These are phyloP conservation scores for Epistrophe eligans DNA, from an alignment of 2,888 invertebrate genomes.

Conservation along the genomic window DNA sequence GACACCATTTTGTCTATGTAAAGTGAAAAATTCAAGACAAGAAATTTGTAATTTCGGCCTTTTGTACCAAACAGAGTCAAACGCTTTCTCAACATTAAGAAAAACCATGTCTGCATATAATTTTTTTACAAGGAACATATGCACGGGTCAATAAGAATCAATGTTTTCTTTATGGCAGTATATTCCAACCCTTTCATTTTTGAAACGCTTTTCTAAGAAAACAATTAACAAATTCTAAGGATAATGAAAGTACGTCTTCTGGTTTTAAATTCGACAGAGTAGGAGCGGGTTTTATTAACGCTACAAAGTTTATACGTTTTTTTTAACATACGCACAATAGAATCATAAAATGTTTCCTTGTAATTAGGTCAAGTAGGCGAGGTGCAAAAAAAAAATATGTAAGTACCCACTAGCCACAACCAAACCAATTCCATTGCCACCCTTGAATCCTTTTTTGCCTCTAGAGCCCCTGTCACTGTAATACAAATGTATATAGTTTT, in stretches of 20 bases:
- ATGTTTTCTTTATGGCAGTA: no score
- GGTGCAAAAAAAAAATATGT: conserved; percentile 42
- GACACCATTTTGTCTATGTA: no score
- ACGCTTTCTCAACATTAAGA: no score
- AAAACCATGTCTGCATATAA: no score
- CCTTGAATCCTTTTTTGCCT: conserved; percentile 59
- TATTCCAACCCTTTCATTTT: neutral
- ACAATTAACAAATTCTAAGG: neutral
- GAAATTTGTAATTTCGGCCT: no score
- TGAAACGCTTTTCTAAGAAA: neutral
- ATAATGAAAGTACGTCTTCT: neutral
- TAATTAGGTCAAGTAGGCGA: conserved; percentile 75
- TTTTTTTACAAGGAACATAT: no score
- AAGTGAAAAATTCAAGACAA: no score
- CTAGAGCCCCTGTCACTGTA: no score
- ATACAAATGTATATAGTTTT: neutral
- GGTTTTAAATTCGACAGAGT: neutral
- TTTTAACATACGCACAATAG: conserved; percentile 41
- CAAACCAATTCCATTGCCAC: conserved; percentile 24
- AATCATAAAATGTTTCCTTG: conserved; percentile 19
- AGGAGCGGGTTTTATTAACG: no score
- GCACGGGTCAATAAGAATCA: no score
- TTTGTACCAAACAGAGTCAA: no score
- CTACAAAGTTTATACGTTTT: no score
- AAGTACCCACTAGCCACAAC: neutral